Base-by-base conservation (phyloP, 2,888 invertebrate species). In the Agrochola circellaris region DNA sequence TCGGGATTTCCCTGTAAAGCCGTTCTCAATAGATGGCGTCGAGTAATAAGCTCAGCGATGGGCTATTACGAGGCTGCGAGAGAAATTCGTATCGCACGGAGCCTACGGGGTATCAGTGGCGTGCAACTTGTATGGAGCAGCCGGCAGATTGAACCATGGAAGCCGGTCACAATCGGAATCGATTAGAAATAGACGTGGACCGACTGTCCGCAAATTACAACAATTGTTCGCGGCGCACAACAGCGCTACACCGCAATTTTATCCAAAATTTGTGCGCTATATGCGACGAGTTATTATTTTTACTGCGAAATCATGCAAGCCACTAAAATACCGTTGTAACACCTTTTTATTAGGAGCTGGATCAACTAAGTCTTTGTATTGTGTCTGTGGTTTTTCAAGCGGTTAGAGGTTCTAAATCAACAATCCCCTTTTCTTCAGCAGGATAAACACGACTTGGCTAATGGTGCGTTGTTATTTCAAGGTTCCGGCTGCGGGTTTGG, bases 21-120 rank as follows among this genome's bases (percentile, higher is more conserved):
- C 96, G 93, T 93, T 93, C 95, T 96, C 96, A 96, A 96, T 96
- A 95, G 96, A 95, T 95, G 94, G 95, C 94, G 95, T 91, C 93
- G 91, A 91, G 94, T 96, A 96, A 96, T 96, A 96, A 96, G 96
- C 96, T 95, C 94, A 92, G 91, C 93, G 95, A 95, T 94, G 94
- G 96, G 93, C 96, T 96, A 96, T 96, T 96, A 96, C 93, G 91
- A 89, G 89, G 90, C 91, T 93, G 89, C 91, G 92, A 89, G 94
- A 94, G 94, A 95, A 94, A 95, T 95, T 95, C 95, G 93, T 94
- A 94, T 93, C 93, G 92, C 84, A 89, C 87, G 89, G 86, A 91
- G 91, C 92, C 93, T 93, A 92, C 89, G 84, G 88, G 89, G 92
- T 93, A 94, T 94, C 93, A 90, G 91, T 89, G 73, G 91, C 90